phyloP scores from a whole-genome alignment of 2,113 vertebrate species.

The Sigmodon hispidus region DNA sequence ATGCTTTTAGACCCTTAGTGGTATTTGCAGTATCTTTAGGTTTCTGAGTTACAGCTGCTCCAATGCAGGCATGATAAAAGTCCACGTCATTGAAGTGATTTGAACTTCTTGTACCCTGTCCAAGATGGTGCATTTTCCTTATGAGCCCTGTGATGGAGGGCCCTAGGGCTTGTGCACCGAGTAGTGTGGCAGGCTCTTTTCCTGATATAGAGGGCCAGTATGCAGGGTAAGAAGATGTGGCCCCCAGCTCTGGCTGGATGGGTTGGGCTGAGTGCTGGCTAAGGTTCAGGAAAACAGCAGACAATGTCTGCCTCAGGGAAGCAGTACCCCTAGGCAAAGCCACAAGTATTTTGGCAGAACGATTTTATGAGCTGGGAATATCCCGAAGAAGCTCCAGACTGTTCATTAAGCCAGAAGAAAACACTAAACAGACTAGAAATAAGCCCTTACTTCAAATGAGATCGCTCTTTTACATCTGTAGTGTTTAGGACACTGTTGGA shows the following conservation, averaged over 20 bases:
- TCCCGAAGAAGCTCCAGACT: not conserved
- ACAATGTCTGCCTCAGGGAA: not conserved
- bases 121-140: not conserved
- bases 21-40: not conserved
- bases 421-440: not conserved
- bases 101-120: not conserved
- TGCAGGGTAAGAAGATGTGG: not conserved
- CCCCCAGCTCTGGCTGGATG: not conserved
- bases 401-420: conserved; percentile 23
- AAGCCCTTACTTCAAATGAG: not conserved
- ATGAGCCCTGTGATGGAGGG: not conserved
- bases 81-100: not conserved
- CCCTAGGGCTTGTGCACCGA: not conserved
- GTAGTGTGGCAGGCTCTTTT: not conserved
- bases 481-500: not conserved
- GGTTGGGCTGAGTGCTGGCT: not conserved
- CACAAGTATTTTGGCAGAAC: conserved; percentile 12
- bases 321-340: not conserved
- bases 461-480: rapidly evolving
- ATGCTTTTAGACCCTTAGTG: not conserved
- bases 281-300: conserved; percentile 7
- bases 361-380: not conserved
- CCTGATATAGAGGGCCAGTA: too few relatives aligned
- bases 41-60: not conserved
- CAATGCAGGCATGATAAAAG: not conserved